phyloP scores from a whole-genome alignment of 2,888 invertebrate genomes.

The Drosophila gaucha region DNA sequence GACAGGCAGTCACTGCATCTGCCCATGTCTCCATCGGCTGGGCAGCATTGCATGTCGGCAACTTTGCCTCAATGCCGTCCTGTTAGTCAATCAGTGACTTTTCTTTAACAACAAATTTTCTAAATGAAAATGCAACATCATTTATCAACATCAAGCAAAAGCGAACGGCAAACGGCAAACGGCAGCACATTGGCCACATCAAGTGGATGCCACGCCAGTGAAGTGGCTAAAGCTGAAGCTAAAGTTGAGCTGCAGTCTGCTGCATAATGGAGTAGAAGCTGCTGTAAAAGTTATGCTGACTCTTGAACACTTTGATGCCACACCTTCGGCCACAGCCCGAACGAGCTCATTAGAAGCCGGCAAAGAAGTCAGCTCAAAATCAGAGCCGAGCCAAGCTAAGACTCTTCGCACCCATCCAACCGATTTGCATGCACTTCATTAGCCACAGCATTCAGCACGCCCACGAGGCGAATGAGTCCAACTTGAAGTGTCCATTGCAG shows the following conservation, averaged over 20 bases:
- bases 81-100: conserved; percentile 78
- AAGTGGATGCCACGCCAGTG: conserved; percentile 52
- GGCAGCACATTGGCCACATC: conserved; percentile 70
- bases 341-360: conserved; percentile 59
- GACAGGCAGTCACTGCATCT: conserved; percentile 74
- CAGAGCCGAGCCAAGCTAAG: conserved; percentile 25
- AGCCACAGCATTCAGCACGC: conserved; percentile 59
- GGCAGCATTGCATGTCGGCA: conserved; percentile 34
- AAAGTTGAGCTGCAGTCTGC: conserved; percentile 32
- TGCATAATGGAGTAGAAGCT: conserved; percentile 47
- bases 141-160: conserved; percentile 72
- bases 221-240: conserved; percentile 36
- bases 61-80: conserved; percentile 55
- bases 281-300: conserved; percentile 39
- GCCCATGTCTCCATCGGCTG: conserved; percentile 29
- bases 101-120: conserved; percentile 75
- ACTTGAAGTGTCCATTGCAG: conserved; percentile 25
- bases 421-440: conserved; percentile 76
- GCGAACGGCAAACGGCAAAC: conserved; percentile 52
- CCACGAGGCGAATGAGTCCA: conserved; percentile 35
- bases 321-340: conserved; percentile 58
- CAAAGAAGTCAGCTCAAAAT: conserved; percentile 37
- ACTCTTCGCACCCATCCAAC: conserved; percentile 11
- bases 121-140: conserved; percentile 79
- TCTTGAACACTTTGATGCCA: conserved; percentile 35